Evolutionary conservation across 2,888 invertebrate species (phyloP).

Genomic region (Acrobasis suavella): DNA sequence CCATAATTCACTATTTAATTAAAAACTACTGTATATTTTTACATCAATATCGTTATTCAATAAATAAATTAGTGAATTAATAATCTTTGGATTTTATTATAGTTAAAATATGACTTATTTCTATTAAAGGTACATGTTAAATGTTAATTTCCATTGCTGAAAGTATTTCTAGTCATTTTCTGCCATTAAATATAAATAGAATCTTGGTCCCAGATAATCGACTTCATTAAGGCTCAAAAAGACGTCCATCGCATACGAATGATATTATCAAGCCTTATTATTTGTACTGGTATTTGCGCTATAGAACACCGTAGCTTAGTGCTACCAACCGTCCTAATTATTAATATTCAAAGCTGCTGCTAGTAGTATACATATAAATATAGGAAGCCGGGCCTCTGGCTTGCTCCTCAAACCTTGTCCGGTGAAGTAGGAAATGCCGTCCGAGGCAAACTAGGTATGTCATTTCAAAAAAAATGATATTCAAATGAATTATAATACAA

Average conservation of each 20-base stretch:
- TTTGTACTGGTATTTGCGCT: neutral
- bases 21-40: slow-evolving; percentile 14
- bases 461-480: no score
- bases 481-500: no score
- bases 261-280: neutral
- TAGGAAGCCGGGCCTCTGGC: no score
- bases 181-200: neutral
- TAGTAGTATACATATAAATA: no score
- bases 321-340: no score
- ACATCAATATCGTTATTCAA: slow-evolving; percentile 8
- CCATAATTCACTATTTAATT: slow-evolving; percentile 12
- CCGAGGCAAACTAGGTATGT: no score
- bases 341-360: no score
- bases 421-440: no score
- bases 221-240: slow-evolving; percentile 3
- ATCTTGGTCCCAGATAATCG: neutral
- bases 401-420: no score
- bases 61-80: slow-evolving; percentile 15
- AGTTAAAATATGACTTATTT: neutral
- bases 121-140: no score
- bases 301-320: no score
- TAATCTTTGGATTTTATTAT: neutral
- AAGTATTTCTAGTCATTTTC: neutral
- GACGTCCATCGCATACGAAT: neutral
- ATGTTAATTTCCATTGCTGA: neutral